Base-by-base conservation (phyloP, 2,797 vertebrate species). In the Psittacula derbiana region DNA sequence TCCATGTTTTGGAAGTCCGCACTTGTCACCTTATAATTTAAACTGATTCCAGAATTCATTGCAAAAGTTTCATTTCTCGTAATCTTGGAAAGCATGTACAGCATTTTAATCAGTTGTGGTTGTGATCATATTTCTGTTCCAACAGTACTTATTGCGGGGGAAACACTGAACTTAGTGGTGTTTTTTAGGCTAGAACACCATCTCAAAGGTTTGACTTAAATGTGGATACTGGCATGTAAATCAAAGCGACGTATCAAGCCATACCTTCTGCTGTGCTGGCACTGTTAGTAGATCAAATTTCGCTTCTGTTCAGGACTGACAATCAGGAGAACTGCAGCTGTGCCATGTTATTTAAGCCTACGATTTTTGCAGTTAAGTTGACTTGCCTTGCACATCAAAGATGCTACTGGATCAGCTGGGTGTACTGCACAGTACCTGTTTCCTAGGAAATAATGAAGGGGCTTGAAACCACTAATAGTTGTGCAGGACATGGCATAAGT, bases 271-370 rank as follows among this genome's bases (percentile, higher is more conserved):
- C 50, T 79, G 33, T 52, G 55, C 61, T 43, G 70, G 17, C 8
- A 17, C 40, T 65, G 67, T 16, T 43, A 57, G 36, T 76, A 52
- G 24, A 60, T 71, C 40, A 18, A 23, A 4, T 43, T 61, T 27
- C 66, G 5, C 38, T 88, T 49, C 43, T 72, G 8, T 55, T 83
- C 0, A 3, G 41, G 38, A 12, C 76, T 69, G 55, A 52, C 33
- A 47, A 1, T 13, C 38, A 38, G 52, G n/a, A 65, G 70, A 52
- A 12, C 44, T 86, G 58, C 38, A 70, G 47, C 47, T 46, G 5
- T 50, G 28, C n/a, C 0, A 0, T 19, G 12, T 55, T 80, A 23
- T 25, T 88, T 40, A 27, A 72, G 33, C 19, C 41, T n/a, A 1
- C 1, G 1, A 8, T 67, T 50, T 46, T 75, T 73, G 25, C 36